phyloP scores from a whole-genome alignment of 2,888 invertebrate genomes.

The Coleophora deauratella region DNA sequence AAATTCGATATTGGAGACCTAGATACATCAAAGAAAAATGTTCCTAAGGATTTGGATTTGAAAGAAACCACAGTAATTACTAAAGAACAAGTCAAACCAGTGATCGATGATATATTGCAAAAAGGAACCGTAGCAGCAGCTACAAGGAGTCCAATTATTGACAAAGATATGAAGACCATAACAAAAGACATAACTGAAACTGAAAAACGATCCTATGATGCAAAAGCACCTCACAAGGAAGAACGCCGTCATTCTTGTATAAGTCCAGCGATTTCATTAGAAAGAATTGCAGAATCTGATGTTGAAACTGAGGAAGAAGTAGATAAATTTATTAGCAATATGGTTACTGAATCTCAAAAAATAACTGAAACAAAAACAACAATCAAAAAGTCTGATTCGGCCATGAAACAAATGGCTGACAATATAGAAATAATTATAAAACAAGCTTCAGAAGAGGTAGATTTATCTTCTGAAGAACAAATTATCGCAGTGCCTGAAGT shows the following conservation, averaged over 20 bases:
- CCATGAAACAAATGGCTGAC: slow-evolving; percentile 70
- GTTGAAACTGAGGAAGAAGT: slow-evolving; percentile 58
- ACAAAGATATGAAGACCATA: slow-evolving; percentile 52
- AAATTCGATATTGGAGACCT: slow-evolving; percentile 43
- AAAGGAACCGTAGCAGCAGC: slow-evolving; percentile 54
- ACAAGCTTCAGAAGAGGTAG: slow-evolving; percentile 65
- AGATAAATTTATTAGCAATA: slow-evolving; percentile 20
- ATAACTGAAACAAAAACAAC: slow-evolving; percentile 27
- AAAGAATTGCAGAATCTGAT: slow-evolving; percentile 65
- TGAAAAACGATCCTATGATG: slow-evolving; percentile 61
- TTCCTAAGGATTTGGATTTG: slow-evolving; percentile 38
- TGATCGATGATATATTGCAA: slow-evolving; percentile 60
- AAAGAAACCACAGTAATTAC: slow-evolving; percentile 46
- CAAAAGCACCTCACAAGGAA: slow-evolving; percentile 62
- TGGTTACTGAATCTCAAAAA: slow-evolving; percentile 21
- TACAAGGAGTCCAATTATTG: slow-evolving; percentile 47
- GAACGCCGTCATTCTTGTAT: slow-evolving; percentile 65
- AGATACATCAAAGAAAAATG: slow-evolving; percentile 28
- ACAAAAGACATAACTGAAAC: slow-evolving; percentile 53
- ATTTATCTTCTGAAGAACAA: slow-evolving; percentile 55
- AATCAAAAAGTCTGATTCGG: slow-evolving; percentile 63
- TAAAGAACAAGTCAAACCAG: slow-evolving; percentile 57
- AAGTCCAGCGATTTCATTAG: slow-evolving; percentile 62
- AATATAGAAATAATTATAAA: slow-evolving; percentile 69
- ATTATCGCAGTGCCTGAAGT: slow-evolving; percentile 24